Percentiles rank a stretch among this genome's conserved stretches.
These are phyloP conservation scores for Trachurus trachurus DNA, from an alignment of 2,797 vertebrate genomes.

Conservation along the genomic window DNA sequence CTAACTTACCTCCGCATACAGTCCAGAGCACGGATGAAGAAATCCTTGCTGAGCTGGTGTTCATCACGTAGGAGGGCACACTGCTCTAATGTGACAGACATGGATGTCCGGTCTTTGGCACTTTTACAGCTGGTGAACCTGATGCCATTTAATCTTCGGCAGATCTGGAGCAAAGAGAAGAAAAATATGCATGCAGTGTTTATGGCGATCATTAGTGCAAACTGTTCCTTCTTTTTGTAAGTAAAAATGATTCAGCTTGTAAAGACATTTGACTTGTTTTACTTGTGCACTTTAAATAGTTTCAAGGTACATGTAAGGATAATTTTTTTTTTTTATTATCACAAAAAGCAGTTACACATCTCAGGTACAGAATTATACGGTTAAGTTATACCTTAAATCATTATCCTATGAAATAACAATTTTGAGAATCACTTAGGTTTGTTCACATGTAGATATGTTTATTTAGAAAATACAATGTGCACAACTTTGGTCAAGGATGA, in stretches of 20 bases:
- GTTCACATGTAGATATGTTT: not conserved
- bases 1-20: constrained; percentile 96
- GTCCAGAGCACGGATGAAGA: constrained; percentile 94
- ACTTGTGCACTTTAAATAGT: not conserved
- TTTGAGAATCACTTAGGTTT: not conserved
- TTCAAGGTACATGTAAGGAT: not conserved
- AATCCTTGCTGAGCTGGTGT: constrained; percentile 96
- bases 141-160: constrained; percentile 95
- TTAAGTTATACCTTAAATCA: not conserved
- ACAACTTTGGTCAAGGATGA: not conserved
- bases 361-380: not conserved
- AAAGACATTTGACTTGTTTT: not conserved
- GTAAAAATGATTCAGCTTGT: not conserved
- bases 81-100: constrained; percentile 98
- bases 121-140: constrained; percentile 99
- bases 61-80: constrained; percentile 95
- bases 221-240: not conserved
- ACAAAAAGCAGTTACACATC: not conserved
- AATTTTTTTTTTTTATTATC: not conserved
- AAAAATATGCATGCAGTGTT: not conserved
- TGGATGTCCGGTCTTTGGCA: constrained; percentile 99
- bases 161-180: constrained; percentile 87
- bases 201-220: constrained; percentile 7
- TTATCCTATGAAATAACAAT: not conserved
- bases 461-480: not conserved